Conservation (phyloP, 2,888 invertebrate species). For the Lysandra coridon region DNA sequence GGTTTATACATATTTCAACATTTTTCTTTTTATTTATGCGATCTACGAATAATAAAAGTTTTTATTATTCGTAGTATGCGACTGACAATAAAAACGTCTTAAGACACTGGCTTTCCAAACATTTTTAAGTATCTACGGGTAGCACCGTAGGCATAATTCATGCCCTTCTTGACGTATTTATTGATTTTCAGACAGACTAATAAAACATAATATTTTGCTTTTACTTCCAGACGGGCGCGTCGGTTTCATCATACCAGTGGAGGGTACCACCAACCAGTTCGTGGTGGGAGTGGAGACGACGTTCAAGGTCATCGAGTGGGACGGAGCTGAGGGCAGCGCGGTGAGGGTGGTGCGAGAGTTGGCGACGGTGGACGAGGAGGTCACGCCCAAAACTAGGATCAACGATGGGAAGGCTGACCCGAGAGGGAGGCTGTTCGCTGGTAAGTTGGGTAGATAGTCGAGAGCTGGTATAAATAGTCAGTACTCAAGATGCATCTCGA, state of each 20-base stretch:
- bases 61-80: too few relatives aligned
- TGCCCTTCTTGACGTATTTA: too few relatives aligned
- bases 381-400: constrained; percentile 79
- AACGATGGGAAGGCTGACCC: constrained; percentile 91
- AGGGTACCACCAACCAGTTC: constrained; percentile 81
- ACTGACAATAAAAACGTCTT: too few relatives aligned
- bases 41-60: too few relatives aligned
- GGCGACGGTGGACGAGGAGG: constrained; percentile 79
- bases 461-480: too few relatives aligned
- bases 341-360: constrained; percentile 69
- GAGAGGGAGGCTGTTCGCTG: constrained; percentile 86
- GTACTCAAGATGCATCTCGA: too few relatives aligned
- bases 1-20: too few relatives aligned
- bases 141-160: too few relatives aligned
- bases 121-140: too few relatives aligned
- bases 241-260: constrained; percentile 83
- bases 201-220: neutral
- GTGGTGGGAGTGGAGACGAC: constrained; percentile 82
- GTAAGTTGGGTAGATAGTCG: constrained; percentile 50
- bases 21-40: too few relatives aligned
- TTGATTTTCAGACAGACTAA: too few relatives aligned
- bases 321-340: constrained; percentile 77
- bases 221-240: constrained; percentile 59
- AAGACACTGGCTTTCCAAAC: too few relatives aligned
- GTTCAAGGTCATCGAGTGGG: constrained; percentile 83